Conservation (phyloP, 2,888 invertebrate genomes). For the Phengaris arion region DNA sequence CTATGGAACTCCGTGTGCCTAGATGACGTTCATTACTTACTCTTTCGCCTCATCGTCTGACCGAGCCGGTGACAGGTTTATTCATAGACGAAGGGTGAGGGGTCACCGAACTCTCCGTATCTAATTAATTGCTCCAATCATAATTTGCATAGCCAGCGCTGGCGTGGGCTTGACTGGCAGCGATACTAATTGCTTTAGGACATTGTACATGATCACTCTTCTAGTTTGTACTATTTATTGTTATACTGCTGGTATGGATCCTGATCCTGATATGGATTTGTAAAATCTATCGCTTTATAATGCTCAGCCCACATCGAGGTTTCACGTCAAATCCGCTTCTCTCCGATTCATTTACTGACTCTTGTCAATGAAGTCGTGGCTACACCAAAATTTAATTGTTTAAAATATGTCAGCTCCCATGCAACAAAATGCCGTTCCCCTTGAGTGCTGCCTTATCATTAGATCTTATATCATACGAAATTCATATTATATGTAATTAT, state of each 20-base stretch:
- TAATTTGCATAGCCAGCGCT: slow-evolving; percentile 4
- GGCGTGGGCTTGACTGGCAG: slow-evolving; percentile 15
- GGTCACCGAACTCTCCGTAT: slow-evolving; percentile 27
- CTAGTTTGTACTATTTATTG: background rate
- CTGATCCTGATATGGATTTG: too few relatives aligned
- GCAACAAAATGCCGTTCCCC: too few relatives aligned
- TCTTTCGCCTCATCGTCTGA: background rate
- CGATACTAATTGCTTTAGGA: background rate
- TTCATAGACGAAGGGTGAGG: slow-evolving; percentile 12
- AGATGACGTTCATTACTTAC: background rate
- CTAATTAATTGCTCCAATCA: slow-evolving; percentile 32
- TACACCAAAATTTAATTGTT: too few relatives aligned
- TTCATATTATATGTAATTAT: background rate
- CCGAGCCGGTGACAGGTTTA: background rate
- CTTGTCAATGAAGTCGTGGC: too few relatives aligned
- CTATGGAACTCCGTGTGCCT: background rate
- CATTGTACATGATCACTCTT: background rate
- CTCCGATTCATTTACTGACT: too few relatives aligned
- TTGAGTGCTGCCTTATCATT: too few relatives aligned
- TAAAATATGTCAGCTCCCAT: too few relatives aligned
- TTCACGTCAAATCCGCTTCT: too few relatives aligned
- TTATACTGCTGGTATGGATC: too few relatives aligned
- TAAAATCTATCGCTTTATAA: too few relatives aligned
- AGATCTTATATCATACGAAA: background rate
- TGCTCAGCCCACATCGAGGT: too few relatives aligned